Base-by-base conservation (phyloP, 2,113 vertebrate genomes). In the Antechinus flavipes region DNA sequence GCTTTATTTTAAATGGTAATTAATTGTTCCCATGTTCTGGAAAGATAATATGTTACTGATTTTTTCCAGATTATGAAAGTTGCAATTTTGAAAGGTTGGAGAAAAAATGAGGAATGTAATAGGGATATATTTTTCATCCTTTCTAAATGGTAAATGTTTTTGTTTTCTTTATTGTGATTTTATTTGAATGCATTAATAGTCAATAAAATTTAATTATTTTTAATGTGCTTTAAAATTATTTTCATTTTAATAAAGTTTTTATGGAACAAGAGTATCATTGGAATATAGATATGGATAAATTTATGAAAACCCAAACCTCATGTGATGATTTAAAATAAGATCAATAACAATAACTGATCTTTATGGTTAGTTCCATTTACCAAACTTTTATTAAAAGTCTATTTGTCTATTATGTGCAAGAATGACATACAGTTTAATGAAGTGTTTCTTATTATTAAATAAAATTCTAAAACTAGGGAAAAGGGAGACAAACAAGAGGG, bases 191-290 rank as follows among this genome's bases (percentile, higher is more conserved):
- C 6, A n/a, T 16, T 22, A 5, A 19, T 84, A 42, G n/a, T 42
- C 16, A 1, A 84, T 84, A 7, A 84, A 84, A 84, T 84, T 84
- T 27, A 90, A 2, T 84, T 84, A 26, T 27, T 95, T 26, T 76
- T 92, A 91, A 95, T 90, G 5, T 93, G 68, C 91, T 94, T 47
- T 93, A 76, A 46, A 68, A 91, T 52, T 61, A 53, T 91, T 94
- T 93, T 90, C 30, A 35, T 68, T 84, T 84, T 22, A 42, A 84
- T 42, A 84, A 84, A 42, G n/a, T 42, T 84, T n/a, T 8, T 84
- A n/a, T 19, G n/a, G 61, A 68, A 68, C 14, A 22, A n/a, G n/a
- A 42, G 42, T n/a, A 22, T 84, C n/a, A 22, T 84, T 84, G 35
- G 6, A 76, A n/a, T 84, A 84, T 84, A 84, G 68, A 84, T 35